Evolutionary conservation across 2,888 invertebrate genomes (phyloP), one percentile per base, ranked within the genome.

Genomic region (Aleiodes leptofemur): DNA sequence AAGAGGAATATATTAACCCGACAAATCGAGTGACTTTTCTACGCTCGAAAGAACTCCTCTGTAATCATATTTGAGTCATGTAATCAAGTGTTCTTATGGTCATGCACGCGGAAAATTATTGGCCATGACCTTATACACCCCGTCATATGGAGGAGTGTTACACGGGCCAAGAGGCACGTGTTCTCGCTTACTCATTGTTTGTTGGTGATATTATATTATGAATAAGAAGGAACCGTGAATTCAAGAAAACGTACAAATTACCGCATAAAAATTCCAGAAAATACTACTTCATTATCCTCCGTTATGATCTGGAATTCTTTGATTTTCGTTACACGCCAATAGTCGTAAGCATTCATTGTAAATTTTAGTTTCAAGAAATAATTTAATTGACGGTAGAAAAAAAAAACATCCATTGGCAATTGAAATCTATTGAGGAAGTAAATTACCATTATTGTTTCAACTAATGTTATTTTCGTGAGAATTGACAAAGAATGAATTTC

Each of bases 81-180:
- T 72, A 72, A 73, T 57, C 48, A 68, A 68, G 73, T 59, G 59
- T 73, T 50, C 59, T 14, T 69, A 51, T 74, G 74, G 76, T 80
- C 80, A 79, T 77, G 78, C 77, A 79, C 76, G 75, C 76, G 79
- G 78, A 80, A 79, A 80, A 80, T 80, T 79, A 80, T 78, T 75
- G 77, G 69, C 74, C 76, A 66, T 78, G 79, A 77, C 78, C 75
- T 53, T 72, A 34, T 34, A 23, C 23, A 23, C 23, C 68, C 76
- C 61, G 43, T 73, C 64, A 56, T 56, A 53, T 48, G 61, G 16
- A 23, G 23, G 64, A 64, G 48, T 64, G 64, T 48, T 43, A 55
- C 38, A 66, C 66, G 71, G 68, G 55, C 74, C 78, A 76, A 73
- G 72, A 79, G 80, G 80, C 80, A 80, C 80, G 80, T 78, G 80